Base-by-base conservation (phyloP, 2,888 invertebrate genomes). In the Drepanosiphum platanoidis region DNA sequence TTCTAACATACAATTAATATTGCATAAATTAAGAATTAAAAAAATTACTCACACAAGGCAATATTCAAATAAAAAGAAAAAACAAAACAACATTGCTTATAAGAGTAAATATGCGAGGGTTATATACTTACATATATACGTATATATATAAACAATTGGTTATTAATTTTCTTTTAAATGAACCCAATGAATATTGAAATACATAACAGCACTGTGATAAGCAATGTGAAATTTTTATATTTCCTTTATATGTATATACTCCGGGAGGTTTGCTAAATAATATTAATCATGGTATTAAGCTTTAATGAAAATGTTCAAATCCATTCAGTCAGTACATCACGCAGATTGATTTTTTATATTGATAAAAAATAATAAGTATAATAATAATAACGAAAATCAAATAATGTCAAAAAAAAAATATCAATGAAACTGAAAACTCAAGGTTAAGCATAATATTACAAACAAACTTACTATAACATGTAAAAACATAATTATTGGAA, bases 131-230 rank as follows among this genome's bases (percentile, higher is more conserved):
- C 3, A 39, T n/a, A 66, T 77, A 66, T 78, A 78, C 34, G 0
- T n/a, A 66, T 79, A n/a, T n/a, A 58, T 15, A 58, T 81, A 71
- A 71, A 36, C 30, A 68, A 52, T 70, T 7, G 39, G 34, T 81
- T 30, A 58, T 71, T 81, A 32, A 36, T 42, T 61, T 52, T 18
- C 52, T 61, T 52, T 18, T n/a, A 46, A 27, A 9, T 61, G 46
- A 52, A 52, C 52, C n/a, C n/a, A 80, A 70, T 61, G 30, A 32
- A 27, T 30, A 36, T 70, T 80, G 34, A 83, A 72, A 64, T 42
- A 83, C 36, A 77, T 83, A 75, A 83, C 84, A 83, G 77, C 22
- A 77, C 84, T 84, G 84, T 84, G 84, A 84, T 84, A 84, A 84
- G 30, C 52, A 68, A 77, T 52, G 27, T 46, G 52, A 84, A 77